Conservation (phyloP, 2,113 vertebrate genomes). For the Leucoraja erinaceus region DNA sequence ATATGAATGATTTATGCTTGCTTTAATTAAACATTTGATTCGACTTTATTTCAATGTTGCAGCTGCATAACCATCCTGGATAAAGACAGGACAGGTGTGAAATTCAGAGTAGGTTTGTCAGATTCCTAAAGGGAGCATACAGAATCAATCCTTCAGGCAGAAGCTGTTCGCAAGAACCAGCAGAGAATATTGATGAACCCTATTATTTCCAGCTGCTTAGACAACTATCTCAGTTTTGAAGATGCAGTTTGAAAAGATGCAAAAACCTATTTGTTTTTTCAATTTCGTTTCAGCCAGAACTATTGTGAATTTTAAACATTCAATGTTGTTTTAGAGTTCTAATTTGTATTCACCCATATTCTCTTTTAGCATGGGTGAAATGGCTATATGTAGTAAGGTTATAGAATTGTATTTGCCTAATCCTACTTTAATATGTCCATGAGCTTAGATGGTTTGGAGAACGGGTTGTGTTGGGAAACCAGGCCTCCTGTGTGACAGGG, state of each 20-base stretch:
- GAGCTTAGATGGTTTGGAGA: neutral
- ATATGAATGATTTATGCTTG: neutral
- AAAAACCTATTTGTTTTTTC: neutral
- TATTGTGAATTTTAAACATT: neutral
- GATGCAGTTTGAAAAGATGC: neutral
- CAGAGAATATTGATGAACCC: neutral
- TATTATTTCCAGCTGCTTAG: neutral
- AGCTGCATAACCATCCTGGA: neutral
- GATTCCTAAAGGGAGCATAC: neutral
- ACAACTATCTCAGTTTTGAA: neutral
- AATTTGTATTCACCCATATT: too few relatives aligned
- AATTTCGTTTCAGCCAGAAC: neutral
- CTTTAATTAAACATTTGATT: neutral
- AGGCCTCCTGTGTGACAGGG: too few relatives aligned
- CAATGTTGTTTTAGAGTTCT: neutral
- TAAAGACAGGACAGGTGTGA: neutral
- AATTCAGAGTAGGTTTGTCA: neutral
- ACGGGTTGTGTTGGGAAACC: too few relatives aligned
- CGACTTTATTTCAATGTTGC: neutral
- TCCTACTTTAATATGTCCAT: neutral
- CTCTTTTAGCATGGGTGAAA: neutral
- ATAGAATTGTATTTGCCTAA: neutral
- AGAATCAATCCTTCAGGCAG: neutral
- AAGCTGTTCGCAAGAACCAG: neutral
- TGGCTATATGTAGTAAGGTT: neutral